Evolutionary conservation across 2,113 vertebrate genomes (phyloP).

Genomic region (Marmota flaviventris): DNA sequence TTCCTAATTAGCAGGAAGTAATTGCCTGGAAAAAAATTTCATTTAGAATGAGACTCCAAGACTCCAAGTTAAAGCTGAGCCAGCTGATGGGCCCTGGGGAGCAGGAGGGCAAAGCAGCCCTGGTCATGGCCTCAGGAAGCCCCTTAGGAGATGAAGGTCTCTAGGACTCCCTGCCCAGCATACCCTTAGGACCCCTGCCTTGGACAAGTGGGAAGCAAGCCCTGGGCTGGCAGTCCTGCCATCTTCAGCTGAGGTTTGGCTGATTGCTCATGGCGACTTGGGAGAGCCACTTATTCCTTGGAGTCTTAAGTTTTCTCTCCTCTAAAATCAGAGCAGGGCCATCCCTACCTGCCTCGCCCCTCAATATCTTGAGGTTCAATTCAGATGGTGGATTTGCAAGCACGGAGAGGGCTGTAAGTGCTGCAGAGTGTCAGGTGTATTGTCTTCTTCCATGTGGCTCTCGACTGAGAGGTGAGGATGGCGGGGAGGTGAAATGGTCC

Average conservation of each 20-base stretch:
- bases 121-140: slow-evolving; percentile 31
- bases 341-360: background rate
- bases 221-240: background rate
- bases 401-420: background rate
- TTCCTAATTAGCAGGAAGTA: slow-evolving; percentile 85
- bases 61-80: slow-evolving; percentile 69
- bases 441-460: background rate
- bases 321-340: background rate
- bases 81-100: slow-evolving; percentile 17
- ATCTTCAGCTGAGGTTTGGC: background rate
- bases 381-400: background rate
- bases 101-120: background rate
- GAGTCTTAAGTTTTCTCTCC: background rate
- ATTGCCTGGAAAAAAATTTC: slow-evolving; percentile 81
- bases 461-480: background rate
- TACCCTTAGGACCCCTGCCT: background rate
- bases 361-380: background rate
- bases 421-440: background rate
- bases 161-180: background rate
- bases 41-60: slow-evolving; percentile 79
- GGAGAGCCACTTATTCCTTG: background rate
- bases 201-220: background rate
- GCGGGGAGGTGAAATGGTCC: background rate
- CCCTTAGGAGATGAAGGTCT: background rate
- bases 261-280: background rate